Base-by-base conservation (phyloP, 2,113 vertebrate species). In the Phoxinus phoxinus region DNA sequence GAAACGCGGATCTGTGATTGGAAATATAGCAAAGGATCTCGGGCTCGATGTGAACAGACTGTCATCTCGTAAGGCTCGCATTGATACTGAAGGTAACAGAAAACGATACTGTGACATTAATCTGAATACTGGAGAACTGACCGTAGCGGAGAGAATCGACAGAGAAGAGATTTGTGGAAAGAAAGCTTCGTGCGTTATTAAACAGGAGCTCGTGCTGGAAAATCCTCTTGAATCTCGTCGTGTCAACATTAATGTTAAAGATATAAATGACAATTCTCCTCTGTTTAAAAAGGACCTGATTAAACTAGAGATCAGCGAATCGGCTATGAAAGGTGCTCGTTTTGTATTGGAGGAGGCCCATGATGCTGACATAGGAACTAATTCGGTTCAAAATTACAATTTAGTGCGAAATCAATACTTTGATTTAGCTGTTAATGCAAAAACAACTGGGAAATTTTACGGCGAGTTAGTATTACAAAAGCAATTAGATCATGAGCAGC, bases 231-330 rank as follows among this genome's bases (percentile, higher is more conserved):
- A 91, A 53, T 48, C 86, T 86, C 78, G 90, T 88, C 81, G 53
- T 91, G 72, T 92, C 10, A 25, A 19, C 15, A 80, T 95, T 2
- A 88, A 91, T 61, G 88, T 95, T 30, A 87, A 92, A 65, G 95
- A 95, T 84, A 82, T 95, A 79, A 95, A 95, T 86, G 95, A 95
- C 82, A 94, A 95, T 84, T 19, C 84, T 1, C 94, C 94, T 12
- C 53, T 27, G 13, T 95, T 95, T 89, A 13, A 13, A 1, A 90
- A 87, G 30, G 73, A 65, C 4, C n/a, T 15, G 0, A 89, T 92
- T 13, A 56, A 88, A 17, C 59, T 95, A 5, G 91, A 93, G 75
- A 93, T 93, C 11, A 78, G 32, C 51, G 41, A 41, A 72, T 92
- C 84, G 0, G 83, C 91, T 8, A 77, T 73, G 25, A 87, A 89